A percentile compares a stretch with the other conserved stretches of the same genome.
phyloP scores from a whole-genome alignment of 2,797 vertebrate species.

The Hippoglossus hippoglossus region DNA sequence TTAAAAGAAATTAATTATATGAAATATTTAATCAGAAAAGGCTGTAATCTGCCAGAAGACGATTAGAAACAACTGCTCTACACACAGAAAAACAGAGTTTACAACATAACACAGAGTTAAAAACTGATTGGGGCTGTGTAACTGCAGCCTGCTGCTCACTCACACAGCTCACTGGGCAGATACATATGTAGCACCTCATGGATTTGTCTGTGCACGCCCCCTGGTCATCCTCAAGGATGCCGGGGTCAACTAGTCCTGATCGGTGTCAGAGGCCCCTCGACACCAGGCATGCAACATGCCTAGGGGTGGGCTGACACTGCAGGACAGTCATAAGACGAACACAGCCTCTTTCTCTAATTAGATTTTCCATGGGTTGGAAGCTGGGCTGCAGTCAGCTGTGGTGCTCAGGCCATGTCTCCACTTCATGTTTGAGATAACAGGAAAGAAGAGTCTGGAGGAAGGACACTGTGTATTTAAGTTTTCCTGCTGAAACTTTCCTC shows the following conservation, averaged over 20 bases:
- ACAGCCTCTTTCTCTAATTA: conserved; percentile 68
- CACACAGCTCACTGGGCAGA: conserved; percentile 22
- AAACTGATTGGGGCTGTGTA: not conserved
- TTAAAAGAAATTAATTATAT: no score
- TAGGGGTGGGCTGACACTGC: conserved; percentile 43
- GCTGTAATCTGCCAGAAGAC: not conserved
- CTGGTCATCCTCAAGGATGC: conserved; percentile 31
- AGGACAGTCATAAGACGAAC: conserved; percentile 70
- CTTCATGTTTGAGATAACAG: conserved; percentile 48
- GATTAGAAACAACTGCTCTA: not conserved
- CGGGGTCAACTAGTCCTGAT: conserved; percentile 38
- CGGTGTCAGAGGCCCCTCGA: conserved; percentile 26
- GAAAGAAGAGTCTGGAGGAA: conserved; percentile 7
- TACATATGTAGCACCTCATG: not conserved
- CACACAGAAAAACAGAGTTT: not conserved
- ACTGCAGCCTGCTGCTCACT: conserved; percentile 16
- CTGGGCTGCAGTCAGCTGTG: conserved; percentile 63
- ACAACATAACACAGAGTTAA: no score
- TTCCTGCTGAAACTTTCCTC: conserved; percentile 14
- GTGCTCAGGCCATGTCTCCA: conserved; percentile 33
- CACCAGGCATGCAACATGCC: conserved; percentile 34
- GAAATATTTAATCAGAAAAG: no score
- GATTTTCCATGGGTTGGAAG: conserved; percentile 66
- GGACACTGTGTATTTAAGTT: conserved; percentile 12
- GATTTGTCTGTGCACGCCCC: conserved; percentile 21